A percentile compares a stretch with the other conserved stretches of the same genome.
Conservation (phyloP, 2,888 invertebrate species). For the Acronicta aceris region DNA sequence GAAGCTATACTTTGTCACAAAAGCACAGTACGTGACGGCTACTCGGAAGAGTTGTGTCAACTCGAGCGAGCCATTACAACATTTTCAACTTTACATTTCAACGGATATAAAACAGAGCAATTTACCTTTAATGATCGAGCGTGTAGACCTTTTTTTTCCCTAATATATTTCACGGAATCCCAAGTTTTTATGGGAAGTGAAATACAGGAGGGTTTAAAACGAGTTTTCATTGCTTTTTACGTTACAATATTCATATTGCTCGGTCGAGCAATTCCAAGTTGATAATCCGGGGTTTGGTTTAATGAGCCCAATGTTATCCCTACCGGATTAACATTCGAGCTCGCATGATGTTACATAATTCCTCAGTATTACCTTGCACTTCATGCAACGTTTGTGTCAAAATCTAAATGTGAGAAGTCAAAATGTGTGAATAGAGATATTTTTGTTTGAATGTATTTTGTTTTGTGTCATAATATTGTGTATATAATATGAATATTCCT, state of each 20-base stretch:
- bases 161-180: conserved; percentile 81
- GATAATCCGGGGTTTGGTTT: conserved; percentile 83
- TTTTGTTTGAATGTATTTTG: not conserved
- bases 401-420: conserved; percentile 31
- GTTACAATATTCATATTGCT: conserved; percentile 83
- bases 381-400: conserved; percentile 57
- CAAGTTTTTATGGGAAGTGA: conserved; percentile 84
- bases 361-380: conserved; percentile 72
- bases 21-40: conserved; percentile 45
- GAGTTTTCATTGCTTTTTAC: conserved; percentile 86
- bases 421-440: not conserved
- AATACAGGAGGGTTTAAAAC: conserved; percentile 80
- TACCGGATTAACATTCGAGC: conserved; percentile 73
- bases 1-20: conserved; percentile 40
- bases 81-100: conserved; percentile 79
- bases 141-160: conserved; percentile 81
- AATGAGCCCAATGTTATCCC: conserved; percentile 80
- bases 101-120: conserved; percentile 81
- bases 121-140: conserved; percentile 84
- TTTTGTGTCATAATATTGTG: too few relatives aligned
- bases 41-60: conserved; percentile 57
- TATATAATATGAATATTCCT: too few relatives aligned
- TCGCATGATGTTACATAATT: conserved; percentile 68
- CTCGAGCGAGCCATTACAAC: conserved; percentile 70
- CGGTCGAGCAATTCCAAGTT: conserved; percentile 81